Percentiles rank a stretch among this genome's conserved stretches.
These are phyloP conservation scores for Leptobrachium leishanense DNA, from an alignment of 2,113 vertebrate species.

Conservation along the genomic window DNA sequence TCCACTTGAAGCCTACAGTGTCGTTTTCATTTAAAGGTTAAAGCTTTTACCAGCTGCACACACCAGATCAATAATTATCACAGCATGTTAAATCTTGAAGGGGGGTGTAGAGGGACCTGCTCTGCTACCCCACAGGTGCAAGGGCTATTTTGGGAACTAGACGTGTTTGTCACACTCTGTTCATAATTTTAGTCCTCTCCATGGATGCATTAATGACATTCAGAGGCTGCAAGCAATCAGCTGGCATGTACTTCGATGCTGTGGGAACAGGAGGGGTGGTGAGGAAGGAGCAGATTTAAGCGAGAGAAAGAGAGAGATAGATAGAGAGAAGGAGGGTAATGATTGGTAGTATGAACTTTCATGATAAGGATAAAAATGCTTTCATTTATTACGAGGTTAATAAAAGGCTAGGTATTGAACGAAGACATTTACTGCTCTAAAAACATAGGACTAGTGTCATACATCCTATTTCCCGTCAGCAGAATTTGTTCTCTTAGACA, in stretches of 20 bases:
- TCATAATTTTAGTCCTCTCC: slow-evolving; percentile 40
- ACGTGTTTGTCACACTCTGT: slow-evolving; percentile 15
- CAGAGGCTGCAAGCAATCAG: slow-evolving; percentile 40
- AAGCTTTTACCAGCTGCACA: slow-evolving; percentile 39
- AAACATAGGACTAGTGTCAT: too few relatives aligned
- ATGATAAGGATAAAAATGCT: slow-evolving; percentile 3
- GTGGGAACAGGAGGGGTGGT: neutral
- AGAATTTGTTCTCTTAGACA: too few relatives aligned
- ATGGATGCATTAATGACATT: slow-evolving; percentile 45
- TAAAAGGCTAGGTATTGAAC: neutral
- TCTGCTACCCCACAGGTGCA: slow-evolving; percentile 26
- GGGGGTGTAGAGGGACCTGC: slow-evolving; percentile 3
- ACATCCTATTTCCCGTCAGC: too few relatives aligned
- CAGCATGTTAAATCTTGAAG: slow-evolving; percentile 27
- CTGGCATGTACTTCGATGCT: slow-evolving; percentile 26
- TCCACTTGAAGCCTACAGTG: slow-evolving; percentile 38
- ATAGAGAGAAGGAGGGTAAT: neutral
- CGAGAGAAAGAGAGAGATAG: neutral
- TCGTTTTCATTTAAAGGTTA: slow-evolving; percentile 41
- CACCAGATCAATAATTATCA: slow-evolving; percentile 5
- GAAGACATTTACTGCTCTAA: too few relatives aligned
- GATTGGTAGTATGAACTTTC: neutral
- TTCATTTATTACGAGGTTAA: neutral
- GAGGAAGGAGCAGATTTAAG: slow-evolving; percentile 19
- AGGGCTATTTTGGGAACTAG: slow-evolving; percentile 31